A percentile compares a stretch with the other conserved stretches of the same genome.
Evolutionary conservation across 2,113 vertebrate genomes (phyloP).

Genomic region (Mormyrus lacerda): DNA sequence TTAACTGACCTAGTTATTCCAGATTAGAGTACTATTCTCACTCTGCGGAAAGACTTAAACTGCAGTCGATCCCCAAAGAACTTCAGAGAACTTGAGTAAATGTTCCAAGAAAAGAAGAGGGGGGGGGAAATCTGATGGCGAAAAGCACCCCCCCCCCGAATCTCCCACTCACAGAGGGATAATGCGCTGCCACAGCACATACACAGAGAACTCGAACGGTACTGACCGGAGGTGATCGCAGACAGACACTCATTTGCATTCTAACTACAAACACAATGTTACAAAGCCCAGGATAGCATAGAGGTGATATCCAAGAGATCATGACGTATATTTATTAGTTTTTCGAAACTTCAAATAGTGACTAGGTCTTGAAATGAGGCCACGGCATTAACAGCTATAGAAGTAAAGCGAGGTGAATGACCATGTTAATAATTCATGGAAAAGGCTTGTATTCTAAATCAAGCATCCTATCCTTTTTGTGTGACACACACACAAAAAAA

Average conservation of each 20-base stretch:
- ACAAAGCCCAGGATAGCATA: background rate
- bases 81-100: background rate
- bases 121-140: background rate
- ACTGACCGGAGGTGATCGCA: background rate
- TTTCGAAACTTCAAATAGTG: background rate
- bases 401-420: background rate
- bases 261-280: no score
- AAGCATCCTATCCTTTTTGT: background rate
- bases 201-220: background rate
- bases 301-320: background rate
- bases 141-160: background rate
- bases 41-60: background rate
- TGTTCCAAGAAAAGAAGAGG: background rate
- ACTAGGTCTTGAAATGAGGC: background rate
- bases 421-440: background rate
- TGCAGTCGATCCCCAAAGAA: background rate
- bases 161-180: background rate
- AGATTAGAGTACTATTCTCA: background rate
- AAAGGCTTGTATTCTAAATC: background rate
- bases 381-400: background rate
- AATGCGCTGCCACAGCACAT: background rate
- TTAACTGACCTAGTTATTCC: background rate
- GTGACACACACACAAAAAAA: background rate
- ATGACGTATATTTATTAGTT: background rate
- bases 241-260: background rate